Conservation (phyloP, 2,888 invertebrate species). For the Trichogramma evanescens region DNA sequence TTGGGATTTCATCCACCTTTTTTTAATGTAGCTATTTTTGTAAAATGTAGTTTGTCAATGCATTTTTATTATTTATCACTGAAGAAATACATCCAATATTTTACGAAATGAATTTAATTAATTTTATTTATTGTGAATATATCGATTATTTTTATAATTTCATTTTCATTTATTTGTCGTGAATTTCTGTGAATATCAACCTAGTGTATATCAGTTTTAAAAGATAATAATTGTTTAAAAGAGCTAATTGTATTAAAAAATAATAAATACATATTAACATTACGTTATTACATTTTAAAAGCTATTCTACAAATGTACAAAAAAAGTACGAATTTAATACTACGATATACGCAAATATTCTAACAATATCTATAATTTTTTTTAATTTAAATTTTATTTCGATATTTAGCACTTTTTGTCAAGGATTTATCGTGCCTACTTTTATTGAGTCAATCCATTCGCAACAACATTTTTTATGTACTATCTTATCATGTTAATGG, state of each 20-base stretch:
- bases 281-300: constrained; percentile 6
- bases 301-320: constrained; percentile 21
- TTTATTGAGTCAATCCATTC: not conserved
- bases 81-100: too few species aligned
- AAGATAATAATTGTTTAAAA: not conserved
- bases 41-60: not conserved
- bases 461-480: not conserved
- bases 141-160: too few species aligned
- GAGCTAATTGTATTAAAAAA: constrained; percentile 4
- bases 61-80: too few species aligned
- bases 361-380: constrained; percentile 8
- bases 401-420: constrained; percentile 4
- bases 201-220: not conserved
- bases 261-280: constrained; percentile 7
- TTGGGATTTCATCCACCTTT: too few species aligned
- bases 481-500: constrained; percentile 12
- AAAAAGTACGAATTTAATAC: constrained; percentile 17
- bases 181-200: not conserved
- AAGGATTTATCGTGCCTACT: not conserved
- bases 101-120: too few species aligned
- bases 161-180: not conserved
- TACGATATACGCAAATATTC: not conserved
- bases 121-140: too few species aligned
- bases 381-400: constrained; percentile 3
- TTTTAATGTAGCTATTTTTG: not conserved